These are phyloP conservation scores for Vidua chalybeata DNA, from an alignment of 2,113 vertebrate species.

Conservation along the genomic window DNA sequence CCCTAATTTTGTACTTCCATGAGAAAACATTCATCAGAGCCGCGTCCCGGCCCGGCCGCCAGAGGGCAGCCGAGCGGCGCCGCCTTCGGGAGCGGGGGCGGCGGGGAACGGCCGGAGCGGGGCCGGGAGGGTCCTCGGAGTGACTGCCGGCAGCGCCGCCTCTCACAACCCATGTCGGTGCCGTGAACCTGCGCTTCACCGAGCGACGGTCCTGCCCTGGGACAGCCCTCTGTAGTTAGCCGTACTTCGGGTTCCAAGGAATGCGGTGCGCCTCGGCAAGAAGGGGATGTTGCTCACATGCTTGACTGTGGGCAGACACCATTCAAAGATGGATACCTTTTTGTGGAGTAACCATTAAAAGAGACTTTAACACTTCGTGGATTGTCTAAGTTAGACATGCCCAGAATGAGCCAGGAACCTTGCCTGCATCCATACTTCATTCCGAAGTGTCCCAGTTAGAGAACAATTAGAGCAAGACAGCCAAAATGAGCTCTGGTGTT, in stretches of 20 bases:
- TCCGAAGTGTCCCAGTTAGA: background rate
- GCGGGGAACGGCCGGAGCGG: background rate
- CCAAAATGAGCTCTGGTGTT: background rate
- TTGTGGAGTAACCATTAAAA: background rate
- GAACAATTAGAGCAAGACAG: background rate
- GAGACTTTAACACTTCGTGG: background rate
- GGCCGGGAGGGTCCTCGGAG: background rate
- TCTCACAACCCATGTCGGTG: accelerated
- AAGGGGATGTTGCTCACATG: background rate
- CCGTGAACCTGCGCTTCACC: background rate
- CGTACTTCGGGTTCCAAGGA: background rate
- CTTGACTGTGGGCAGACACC: background rate
- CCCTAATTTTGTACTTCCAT: background rate
- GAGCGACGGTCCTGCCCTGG: background rate
- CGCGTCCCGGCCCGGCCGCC: background rate
- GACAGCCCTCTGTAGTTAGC: background rate
- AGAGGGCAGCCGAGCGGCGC: background rate
- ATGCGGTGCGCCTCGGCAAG: background rate
- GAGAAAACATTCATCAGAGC: background rate
- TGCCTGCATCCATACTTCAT: background rate
- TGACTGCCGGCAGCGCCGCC: too few species aligned
- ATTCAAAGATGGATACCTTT: background rate
- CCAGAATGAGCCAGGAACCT: background rate
- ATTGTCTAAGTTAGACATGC: background rate
- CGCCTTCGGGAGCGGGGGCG: background rate